Base-by-base conservation (phyloP, 2,888 invertebrate species). In the Cyrtodaria siliqua region DNA sequence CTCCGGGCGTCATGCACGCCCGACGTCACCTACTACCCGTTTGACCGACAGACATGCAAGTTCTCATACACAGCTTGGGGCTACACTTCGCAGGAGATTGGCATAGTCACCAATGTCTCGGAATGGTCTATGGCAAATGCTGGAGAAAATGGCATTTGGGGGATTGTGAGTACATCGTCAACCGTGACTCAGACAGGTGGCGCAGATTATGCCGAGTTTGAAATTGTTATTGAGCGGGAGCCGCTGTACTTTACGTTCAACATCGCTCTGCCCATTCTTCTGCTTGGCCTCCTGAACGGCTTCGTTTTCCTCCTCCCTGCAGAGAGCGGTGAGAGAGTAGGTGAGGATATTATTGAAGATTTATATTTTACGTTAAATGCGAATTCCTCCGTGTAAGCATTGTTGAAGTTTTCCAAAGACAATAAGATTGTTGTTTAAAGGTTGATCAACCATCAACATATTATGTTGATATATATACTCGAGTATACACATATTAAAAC, bases 21-120 rank as follows among this genome's bases (percentile, higher is more conserved):
- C 20, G 80, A 81, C 50, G 77, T 77, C n/a, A 81, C 73, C 42
- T 81, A 56, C 42, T 81, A 81, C 33, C 80, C 80, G 40, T 81
- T 81, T 74, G 80, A 81, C 26, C 62, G 70, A 14, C 80, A 81
- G 47, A 61, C 42, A 0, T 77, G 76, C 20, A 59, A 61, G 38
- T 74, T 81, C 20, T 71, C 70, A 14, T 77, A 74, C 33, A 71
- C 77, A n/a, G 60, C 77, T 4, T 81, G 80, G 80, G 80, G 74
- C 1, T 77, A 71, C 57, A 60, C 62, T 0, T 56, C 68, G 0
- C 70, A 64, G 8, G 80, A 81, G 24, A 63, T 81, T 1, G 18
- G n/a, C 14, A 49, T 81, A 6, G n/a, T 24, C n/a, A 59, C 71
- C 4, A 50, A 24, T 8, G 55, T 23, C n/a, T 66, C 66, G 1